Evolutionary conservation across 2,113 vertebrate species (phyloP).

Genomic region (Menura novaehollandiae): DNA sequence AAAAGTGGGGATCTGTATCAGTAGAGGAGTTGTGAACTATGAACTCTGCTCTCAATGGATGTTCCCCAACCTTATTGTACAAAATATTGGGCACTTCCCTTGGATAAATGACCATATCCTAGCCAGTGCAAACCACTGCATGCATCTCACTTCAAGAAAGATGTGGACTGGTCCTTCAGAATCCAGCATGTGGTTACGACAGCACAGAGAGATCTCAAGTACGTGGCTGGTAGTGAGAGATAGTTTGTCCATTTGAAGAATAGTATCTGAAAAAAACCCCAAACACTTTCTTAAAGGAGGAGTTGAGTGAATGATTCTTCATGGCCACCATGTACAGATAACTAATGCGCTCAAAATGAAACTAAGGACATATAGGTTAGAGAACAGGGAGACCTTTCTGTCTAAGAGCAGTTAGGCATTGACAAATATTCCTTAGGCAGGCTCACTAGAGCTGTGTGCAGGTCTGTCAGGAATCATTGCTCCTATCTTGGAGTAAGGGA

Average conservation of each 20-base stretch:
- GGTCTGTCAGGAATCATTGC: neutral
- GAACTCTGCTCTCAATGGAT: neutral
- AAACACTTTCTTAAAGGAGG: neutral
- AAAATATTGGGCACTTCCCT: neutral
- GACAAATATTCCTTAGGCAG: neutral
- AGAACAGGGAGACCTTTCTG: neutral
- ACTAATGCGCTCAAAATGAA: neutral
- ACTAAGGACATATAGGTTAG: neutral
- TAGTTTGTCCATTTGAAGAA: neutral
- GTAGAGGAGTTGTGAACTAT: neutral
- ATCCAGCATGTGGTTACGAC: neutral
- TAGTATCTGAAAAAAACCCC: neutral
- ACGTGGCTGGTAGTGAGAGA: fast-evolving
- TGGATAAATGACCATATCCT: neutral
- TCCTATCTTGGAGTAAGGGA: neutral
- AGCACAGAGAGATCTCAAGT: neutral
- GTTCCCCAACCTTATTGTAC: neutral
- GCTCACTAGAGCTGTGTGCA: neutral
- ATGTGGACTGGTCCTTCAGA: neutral
- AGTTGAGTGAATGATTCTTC: neutral
- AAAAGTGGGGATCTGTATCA: neutral
- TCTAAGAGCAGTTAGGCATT: neutral
- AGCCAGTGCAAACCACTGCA: fast-evolving
- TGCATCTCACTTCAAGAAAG: neutral
- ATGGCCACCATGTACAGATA: neutral